Conservation (phyloP, 1,140 invertebrate genomes). For the Leptinotarsa undecemlineata region DNA sequence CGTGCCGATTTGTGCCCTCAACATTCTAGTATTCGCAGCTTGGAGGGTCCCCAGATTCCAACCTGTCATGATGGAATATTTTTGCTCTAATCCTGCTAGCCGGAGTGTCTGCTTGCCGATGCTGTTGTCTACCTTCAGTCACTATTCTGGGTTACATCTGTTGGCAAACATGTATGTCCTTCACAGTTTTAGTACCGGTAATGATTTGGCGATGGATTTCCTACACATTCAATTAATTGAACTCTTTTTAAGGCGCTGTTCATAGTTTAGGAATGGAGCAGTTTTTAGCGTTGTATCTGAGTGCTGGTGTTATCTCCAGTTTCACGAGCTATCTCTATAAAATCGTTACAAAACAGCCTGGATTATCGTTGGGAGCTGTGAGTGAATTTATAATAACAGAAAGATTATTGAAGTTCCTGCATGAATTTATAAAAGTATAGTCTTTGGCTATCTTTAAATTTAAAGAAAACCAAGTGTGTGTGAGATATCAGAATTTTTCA, state of each 20-base stretch:
- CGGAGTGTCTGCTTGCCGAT: slow-evolving; percentile 80
- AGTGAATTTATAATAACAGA: slow-evolving; percentile 54
- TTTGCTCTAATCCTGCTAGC: slow-evolving; percentile 78
- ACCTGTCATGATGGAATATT: slow-evolving; percentile 81
- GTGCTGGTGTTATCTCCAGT: slow-evolving; percentile 85
- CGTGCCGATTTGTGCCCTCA: slow-evolving; percentile 76
- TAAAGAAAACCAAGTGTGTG: too few relatives aligned
- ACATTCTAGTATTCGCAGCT: slow-evolving; percentile 78
- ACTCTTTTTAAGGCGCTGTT: slow-evolving; percentile 62
- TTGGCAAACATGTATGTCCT: slow-evolving; percentile 95
- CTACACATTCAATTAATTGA: neutral
- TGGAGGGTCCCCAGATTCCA: slow-evolving; percentile 81
- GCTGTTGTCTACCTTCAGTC: slow-evolving; percentile 92
- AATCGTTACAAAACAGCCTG: slow-evolving; percentile 65
- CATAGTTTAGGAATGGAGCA: slow-evolving; percentile 87
- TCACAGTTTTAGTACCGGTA: slow-evolving; percentile 77
- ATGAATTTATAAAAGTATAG: too few relatives aligned
- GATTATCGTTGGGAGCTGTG: slow-evolving; percentile 89
- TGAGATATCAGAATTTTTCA: too few relatives aligned
- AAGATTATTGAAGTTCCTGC: too few relatives aligned
- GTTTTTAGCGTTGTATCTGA: slow-evolving; percentile 88
- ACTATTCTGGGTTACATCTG: slow-evolving; percentile 85
- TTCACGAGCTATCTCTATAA: slow-evolving; percentile 85
- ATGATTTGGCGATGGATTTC: slow-evolving; percentile 17
- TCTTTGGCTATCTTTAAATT: too few relatives aligned